Evolutionary conservation across 2,888 invertebrate species (phyloP), one percentile per base, ranked within the genome.

Genomic region (Nasonia oneida): DNA sequence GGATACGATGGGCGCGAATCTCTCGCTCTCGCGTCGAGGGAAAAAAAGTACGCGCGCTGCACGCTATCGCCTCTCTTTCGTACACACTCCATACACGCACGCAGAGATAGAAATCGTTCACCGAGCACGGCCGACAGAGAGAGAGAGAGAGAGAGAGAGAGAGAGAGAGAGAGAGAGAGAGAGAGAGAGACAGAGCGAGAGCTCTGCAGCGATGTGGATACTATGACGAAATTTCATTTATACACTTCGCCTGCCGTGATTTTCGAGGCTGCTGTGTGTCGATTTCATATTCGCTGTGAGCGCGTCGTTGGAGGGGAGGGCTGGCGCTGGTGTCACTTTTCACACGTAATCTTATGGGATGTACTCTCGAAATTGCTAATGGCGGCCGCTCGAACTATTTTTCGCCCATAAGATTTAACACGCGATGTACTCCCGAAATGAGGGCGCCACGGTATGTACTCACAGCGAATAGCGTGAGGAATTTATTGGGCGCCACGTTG

Each of bases 81-180:
- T 67, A 67, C 33, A 67, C 67, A 67, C 67, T 33, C 29, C 23
- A 33, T 67, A 67, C 67, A 73, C 42, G 10, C 73, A 18, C 10
- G 42, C 42, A 42, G 73, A 73, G 42, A 73, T 42, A 42, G 73
- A 33, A 67, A 67, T 67, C 67, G 67, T 33, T 29, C 29, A 3
- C 57, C 5, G 0, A 61, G n/a, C 57, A 4, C 29, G 1, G 29
- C 50, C 15, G 23, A 23, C 0, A 23, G 23, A 23, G 23, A 23
- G 23, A 23, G 23, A 23, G 23, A 23, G 23, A 23, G 23, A 23
- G 23, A 23, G 23, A 23, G 23, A 23, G 23, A 23, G 23, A 23
- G 23, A 23, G 23, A 23, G 23, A 23, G 23, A 23, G 23, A 23
- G 23, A 29, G 29, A 29, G 29, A 29, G 29, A 29, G 29, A 29